Evolutionary conservation across 2,113 vertebrate species (phyloP), one percentile per base, ranked within the genome.

Genomic region (Oreotrochilus melanogaster): DNA sequence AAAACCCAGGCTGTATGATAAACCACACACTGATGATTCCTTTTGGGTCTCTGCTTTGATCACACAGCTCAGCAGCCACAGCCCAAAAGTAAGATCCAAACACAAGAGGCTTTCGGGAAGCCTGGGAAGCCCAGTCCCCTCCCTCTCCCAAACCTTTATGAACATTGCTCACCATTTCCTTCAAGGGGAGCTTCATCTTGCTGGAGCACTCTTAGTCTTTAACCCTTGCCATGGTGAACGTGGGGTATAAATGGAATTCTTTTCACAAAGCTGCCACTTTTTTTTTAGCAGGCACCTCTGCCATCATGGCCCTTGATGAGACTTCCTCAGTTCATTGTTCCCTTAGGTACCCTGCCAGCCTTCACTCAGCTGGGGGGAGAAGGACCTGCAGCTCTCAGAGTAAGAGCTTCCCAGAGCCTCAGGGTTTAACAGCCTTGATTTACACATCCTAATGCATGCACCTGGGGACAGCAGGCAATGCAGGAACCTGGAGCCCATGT

Each of bases 291-390:
- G 10, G 6, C 33, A 60, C 9, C 27, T 93, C 7, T 7, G 57
- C 28, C 27, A 39, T 39, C 9, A 6, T 0, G 0, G 31, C 14
- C 22, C 15, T 50, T 42, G 23, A 18, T 51, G 19, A 1, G 2
- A 64, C 60, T 39, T 82, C 18, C 73, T 75, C 67, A 30, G 19
- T 35, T 33, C 5, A 3, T 18, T 33, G 31, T 42, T 60, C 25
- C 64, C 27, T 43, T 2, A 53, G 24, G 35, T 48, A 39, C 12
- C 47, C 28, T 30, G 11, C 23, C 30, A 27, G 13, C 19, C 24
- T 18, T 65, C 42, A 24, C 7, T 21, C 28, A 75, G 8, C 35
- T 78, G 39, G 43, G 21, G 24, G 27, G 5, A 67, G 80, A 57
- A 62, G 51, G 43, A 76, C 17, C 53, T 48, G 28, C 10, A 64